phyloP scores from a whole-genome alignment of 2,113 vertebrate genomes.

The Desmodus rotundus region DNA sequence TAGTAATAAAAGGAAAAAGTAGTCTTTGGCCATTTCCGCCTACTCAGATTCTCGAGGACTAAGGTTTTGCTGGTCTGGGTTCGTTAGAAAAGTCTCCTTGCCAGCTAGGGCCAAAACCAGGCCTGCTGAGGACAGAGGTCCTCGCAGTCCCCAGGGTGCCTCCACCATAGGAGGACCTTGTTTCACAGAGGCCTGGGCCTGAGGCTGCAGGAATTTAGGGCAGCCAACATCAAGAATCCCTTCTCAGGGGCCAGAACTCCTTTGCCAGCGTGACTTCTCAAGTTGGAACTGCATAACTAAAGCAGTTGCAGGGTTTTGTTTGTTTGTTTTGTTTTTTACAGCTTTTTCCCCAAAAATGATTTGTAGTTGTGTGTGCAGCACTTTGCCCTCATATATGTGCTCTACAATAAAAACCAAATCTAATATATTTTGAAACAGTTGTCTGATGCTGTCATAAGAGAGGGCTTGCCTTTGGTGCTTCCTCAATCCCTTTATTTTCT shows the following conservation, averaged over 20 bases:
- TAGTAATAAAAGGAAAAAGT: not conserved
- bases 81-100: slow-evolving; percentile 37
- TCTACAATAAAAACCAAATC: slow-evolving; percentile 85
- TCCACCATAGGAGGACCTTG: not conserved
- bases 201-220: slow-evolving; percentile 56
- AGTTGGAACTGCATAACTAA: slow-evolving; percentile 72
- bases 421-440: slow-evolving; percentile 85
- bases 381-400: slow-evolving; percentile 79
- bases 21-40: slow-evolving; percentile 22
- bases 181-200: not conserved
- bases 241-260: slow-evolving; percentile 62
- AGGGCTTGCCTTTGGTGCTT: slow-evolving; percentile 52
- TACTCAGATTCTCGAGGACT: slow-evolving; percentile 30
- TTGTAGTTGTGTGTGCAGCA: slow-evolving; percentile 80
- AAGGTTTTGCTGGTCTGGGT: slow-evolving; percentile 39
- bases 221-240: slow-evolving; percentile 68
- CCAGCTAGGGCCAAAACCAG: not conserved
- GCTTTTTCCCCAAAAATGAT: slow-evolving; percentile 73
- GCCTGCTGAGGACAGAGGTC: slow-evolving; percentile 12
- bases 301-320: slow-evolving; percentile 76
- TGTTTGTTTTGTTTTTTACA: slow-evolving; percentile 78
- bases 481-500: slow-evolving; percentile 11
- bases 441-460: slow-evolving; percentile 79
- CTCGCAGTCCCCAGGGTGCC: not conserved
- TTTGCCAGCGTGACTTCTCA: slow-evolving; percentile 71